Evolutionary conservation across 2,888 invertebrate genomes (phyloP), one percentile per base, ranked within the genome.

Genomic region (Malthinus flaveolus): DNA sequence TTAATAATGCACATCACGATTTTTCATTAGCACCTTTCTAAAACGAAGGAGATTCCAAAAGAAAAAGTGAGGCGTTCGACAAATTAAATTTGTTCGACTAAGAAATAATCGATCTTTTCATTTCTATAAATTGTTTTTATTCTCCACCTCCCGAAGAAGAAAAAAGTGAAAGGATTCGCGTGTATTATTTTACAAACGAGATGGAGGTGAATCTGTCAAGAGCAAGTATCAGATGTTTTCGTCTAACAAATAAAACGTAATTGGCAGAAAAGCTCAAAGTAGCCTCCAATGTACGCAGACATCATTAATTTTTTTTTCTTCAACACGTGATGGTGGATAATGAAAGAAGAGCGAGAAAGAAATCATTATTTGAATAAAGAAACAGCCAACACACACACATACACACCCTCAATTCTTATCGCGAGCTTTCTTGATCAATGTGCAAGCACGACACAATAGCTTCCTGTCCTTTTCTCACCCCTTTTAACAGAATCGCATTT

Each of bases 221-320:
- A 32, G 49, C 56, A 56, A 49, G 49, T 36, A 56, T 44, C 56
- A 48, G 56, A 53, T 56, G 49, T 56, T 56, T 56, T 56, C 45
- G 34, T 45, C 49, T 49, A 56, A 56, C 56, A 56, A 56, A 34
- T 36, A 46, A 45, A 34, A 33, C 34, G 56, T 56, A 56, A 56
- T 56, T 56, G 56, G 42, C 56, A 56, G 56, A 56, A 56, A 56
- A 56, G 49, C 49, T 42, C 31, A 12, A 34, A 37, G 45, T 32
- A 53, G 47, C 52, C 51, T 51, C 39, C 47, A 56, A 42, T 49
- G 23, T 56, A 49, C 59, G 49, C 52, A 63, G 62, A 66, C 66
- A 59, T 65, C 67, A 66, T 67, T 67, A 68, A 68, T 68, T 67
- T 68, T 67, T 68, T 63, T 64, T 66, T 23, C 23, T 23, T 23